These are phyloP conservation scores for Enteromius unitaeniatus DNA, from an alignment of 2,797 vertebrate species.

Conservation along the genomic window DNA sequence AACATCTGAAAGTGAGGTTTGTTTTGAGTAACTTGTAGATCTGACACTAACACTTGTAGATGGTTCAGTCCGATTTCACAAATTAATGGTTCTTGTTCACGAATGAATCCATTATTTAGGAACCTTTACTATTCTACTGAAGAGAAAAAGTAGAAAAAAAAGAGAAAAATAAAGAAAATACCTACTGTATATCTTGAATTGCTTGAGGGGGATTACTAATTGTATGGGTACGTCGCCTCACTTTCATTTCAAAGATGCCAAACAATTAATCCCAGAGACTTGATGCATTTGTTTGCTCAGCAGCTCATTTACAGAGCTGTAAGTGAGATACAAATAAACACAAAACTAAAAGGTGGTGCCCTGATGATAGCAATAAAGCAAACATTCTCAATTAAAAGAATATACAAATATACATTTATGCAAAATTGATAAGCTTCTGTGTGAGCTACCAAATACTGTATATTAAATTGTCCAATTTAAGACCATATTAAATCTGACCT, in stretches of 20 bases:
- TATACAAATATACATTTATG: slow-evolving; percentile 34
- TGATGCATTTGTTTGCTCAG: slow-evolving; percentile 70
- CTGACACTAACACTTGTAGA: background rate
- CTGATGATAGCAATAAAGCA: slow-evolving; percentile 35
- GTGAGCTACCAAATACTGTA: background rate
- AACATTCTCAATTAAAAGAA: slow-evolving; percentile 32
- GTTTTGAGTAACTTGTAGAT: background rate
- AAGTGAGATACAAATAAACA: slow-evolving; percentile 59
- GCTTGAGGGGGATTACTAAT: background rate
- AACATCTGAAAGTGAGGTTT: background rate
- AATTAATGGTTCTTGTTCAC: background rate
- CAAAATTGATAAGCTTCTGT: slow-evolving; percentile 20
- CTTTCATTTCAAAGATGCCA: slow-evolving; percentile 63
- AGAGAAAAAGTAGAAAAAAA: background rate
- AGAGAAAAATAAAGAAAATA: no score
- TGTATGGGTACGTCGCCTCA: slow-evolving; percentile 46
- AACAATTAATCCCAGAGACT: slow-evolving; percentile 71
- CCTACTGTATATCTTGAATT: no score
- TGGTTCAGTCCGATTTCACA: background rate
- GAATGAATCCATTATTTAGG: background rate
- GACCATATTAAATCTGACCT: no score
- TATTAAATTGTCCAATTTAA: slow-evolving; percentile 30
- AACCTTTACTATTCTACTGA: background rate
- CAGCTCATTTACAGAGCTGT: slow-evolving; percentile 74
- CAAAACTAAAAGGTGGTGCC: slow-evolving; percentile 22